Evolutionary conservation across 2,888 invertebrate genomes (phyloP), one percentile per base, ranked within the genome.

Genomic region (Tetragonula carbonaria): DNA sequence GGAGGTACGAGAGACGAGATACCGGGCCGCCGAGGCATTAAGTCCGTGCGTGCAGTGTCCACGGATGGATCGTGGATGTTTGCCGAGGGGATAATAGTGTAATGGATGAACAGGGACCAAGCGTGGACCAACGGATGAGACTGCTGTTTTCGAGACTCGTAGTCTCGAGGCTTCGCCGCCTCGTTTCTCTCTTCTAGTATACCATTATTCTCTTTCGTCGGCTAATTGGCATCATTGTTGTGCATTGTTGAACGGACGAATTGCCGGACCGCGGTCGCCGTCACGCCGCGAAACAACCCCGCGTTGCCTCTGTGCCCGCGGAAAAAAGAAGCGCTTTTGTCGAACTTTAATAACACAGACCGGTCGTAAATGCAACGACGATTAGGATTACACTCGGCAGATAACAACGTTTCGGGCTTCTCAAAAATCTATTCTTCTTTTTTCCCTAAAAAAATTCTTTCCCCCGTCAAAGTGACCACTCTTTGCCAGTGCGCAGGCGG

Each of bases 61-160:
- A 77, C 80, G 90, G 89, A 91, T 91, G 89, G 91, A 92, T 90
- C 88, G 88, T 84, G 88, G 81, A 86, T 91, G 93, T 93, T 93
- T 93, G 92, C 91, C 84, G 83, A 89, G 90, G 88, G 92, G 93
- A 93, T 93, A 93, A 93, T 92, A 93, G 92, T 87, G 92, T 93
- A 92, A 93, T 92, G 92, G 93, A 93, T 92, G 93, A 91, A 93
- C 92, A 91, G 93, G 90, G 89, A 91, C 88, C 89, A 16, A 28
- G 90, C 55, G 66, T 57, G 90, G 88, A 89, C 90, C 89, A 91
- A 91, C 91, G 90, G 91, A 91, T 90, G 91, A 91, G 88, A 90
- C 91, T 91, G 89, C 92, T 85, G 86, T 91, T 90, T 90, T 91
- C 88, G 90, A 91, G 90, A 87, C 86, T 90, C 87, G 2, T 68